A percentile compares a stretch with the other conserved stretches of the same genome.
Conservation (phyloP, 64 coral and sea anemone species). For the Stichodactyla helianthus region DNA sequence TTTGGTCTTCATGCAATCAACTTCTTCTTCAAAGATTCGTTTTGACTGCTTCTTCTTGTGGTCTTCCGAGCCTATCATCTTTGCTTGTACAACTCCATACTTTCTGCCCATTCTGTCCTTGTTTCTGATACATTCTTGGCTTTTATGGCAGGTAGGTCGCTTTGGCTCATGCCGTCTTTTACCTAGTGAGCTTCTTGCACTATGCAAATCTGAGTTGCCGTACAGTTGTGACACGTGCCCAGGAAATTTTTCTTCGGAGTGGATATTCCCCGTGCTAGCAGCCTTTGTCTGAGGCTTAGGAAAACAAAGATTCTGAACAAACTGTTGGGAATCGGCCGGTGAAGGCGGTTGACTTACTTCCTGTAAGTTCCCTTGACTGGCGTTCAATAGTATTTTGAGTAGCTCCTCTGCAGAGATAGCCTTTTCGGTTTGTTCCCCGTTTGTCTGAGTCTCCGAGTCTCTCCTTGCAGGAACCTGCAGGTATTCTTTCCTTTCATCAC, state of each 20-base stretch:
- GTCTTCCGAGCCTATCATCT: neutral
- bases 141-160: neutral
- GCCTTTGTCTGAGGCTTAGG: conserved; percentile 20
- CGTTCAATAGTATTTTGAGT: conserved; percentile 21
- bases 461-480: neutral
- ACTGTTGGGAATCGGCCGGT: neutral
- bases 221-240: conserved; percentile 17
- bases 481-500: neutral
- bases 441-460: neutral
- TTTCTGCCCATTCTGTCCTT: neutral
- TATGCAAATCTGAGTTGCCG: neutral
- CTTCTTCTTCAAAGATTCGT: conserved; percentile 54
- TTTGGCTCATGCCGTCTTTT: neutral
- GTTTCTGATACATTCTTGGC: conserved; percentile 12
- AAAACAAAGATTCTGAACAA: conserved; percentile 21
- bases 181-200: neutral
- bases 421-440: conserved; percentile 18
- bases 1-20: conserved; percentile 43
- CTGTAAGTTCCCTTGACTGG: neutral
- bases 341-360: neutral
- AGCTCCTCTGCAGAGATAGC: conserved; percentile 55
- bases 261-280: conserved; percentile 28
- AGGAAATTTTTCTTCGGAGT: conserved; percentile 18
- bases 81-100: neutral
- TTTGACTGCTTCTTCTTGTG: neutral